Base-by-base conservation (phyloP, 2,113 vertebrate genomes). In the Eleginops maclovinus region DNA sequence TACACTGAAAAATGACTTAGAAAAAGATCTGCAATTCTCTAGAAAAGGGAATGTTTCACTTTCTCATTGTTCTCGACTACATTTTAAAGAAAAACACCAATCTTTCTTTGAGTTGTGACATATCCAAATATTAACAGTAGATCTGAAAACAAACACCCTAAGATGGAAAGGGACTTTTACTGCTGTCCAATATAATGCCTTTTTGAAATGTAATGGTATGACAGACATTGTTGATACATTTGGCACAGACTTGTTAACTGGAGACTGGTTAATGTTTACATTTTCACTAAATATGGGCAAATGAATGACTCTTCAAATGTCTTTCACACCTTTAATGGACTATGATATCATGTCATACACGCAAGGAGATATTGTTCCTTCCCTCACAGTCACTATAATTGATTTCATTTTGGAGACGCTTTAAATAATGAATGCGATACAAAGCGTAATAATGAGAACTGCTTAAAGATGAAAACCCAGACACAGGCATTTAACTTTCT, bases 241-340 rank as follows among this genome's bases (percentile, higher is more conserved):
- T 28, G 40, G 72, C 47, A 55, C 19, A 78, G 63, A 31, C 19
- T 40, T 44, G n/a, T 40, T 11, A 63, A 50, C 63, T 58, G 31
- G 44, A 55, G 9, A n/a, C 19, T 55, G n/a, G 40, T 71, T 58
- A 56, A 22, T 67, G 46, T 71, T 80, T 68, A 36, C 28, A 66
- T 59, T 77, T 22, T 44, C 60, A 41, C 22, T 70, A 43, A 77
- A 85, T 51, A 62, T 22, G 53, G 7, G 10, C 1, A 46, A 60
- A 75, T 54, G 1, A 72, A 72, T 49, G 26, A 10, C 19, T 59
- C 21, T 82, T 22, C 19, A 62, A 54, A 76, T 49, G 36, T 76
- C 54, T 64, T 62, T 77, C 54, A 74, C 68, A 79, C 21, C 59
- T 70, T 69, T 43, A 31, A 51, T 47, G 46, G 49, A 59, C 26